A percentile compares a stretch with the other conserved stretches of the same genome.
Conservation (phyloP, 92 coral and sea anemone genomes). For the Nematostella vectensis region DNA sequence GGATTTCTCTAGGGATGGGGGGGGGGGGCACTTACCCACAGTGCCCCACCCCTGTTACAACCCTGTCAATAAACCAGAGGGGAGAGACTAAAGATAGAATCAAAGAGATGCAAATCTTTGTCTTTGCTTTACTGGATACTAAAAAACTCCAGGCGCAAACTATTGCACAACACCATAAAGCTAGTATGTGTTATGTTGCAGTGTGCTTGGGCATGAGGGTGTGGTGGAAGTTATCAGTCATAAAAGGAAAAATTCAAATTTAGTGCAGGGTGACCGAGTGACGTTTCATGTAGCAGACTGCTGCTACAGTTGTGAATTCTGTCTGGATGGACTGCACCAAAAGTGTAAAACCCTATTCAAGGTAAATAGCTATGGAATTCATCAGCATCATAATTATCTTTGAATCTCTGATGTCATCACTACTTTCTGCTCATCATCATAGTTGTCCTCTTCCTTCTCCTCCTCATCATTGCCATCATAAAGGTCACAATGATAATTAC, state of each 20-base stretch:
- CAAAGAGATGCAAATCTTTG: too few species aligned
- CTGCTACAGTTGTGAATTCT: constrained; percentile 62
- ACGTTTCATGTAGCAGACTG: constrained; percentile 83
- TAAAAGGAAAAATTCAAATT: constrained; percentile 33
- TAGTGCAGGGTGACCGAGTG: constrained; percentile 76
- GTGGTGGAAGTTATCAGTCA: constrained; percentile 71
- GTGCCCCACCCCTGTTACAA: too few species aligned
- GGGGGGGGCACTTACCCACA: too few species aligned
- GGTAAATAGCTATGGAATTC: constrained; percentile 27
- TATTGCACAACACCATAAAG: background rate
- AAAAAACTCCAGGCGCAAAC: background rate
- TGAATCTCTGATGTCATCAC: too few species aligned
- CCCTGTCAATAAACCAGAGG: too few species aligned
- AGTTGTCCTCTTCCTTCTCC: too few species aligned
- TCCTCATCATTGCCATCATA: too few species aligned
- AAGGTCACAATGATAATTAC: too few species aligned
- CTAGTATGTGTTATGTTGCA: constrained; percentile 1
- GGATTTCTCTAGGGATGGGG: too few species aligned
- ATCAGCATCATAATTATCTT: too few species aligned
- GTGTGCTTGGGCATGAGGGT: constrained; percentile 94
- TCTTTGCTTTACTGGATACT: background rate
- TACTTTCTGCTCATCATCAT: too few species aligned
- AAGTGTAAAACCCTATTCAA: constrained; percentile 86
- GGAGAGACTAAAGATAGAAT: too few species aligned
- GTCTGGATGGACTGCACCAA: constrained; percentile 69